A percentile compares a stretch with the other conserved stretches of the same genome.
Conservation (phyloP, 2,113 vertebrate genomes). For the Epinephelus fuscoguttatus region DNA sequence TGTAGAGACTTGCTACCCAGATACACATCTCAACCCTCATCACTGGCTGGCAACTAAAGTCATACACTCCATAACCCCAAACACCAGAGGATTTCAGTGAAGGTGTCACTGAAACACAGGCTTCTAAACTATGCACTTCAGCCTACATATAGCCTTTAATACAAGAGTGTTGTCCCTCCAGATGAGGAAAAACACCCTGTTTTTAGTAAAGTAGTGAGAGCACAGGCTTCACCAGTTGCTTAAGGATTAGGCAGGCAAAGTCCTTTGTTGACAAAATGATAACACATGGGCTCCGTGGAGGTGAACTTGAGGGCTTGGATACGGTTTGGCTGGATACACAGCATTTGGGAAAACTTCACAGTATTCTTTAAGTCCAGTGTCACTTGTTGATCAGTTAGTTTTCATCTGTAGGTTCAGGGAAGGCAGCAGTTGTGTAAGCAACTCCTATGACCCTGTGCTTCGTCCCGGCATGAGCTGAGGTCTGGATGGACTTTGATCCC, state of each 20-base stretch:
- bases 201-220: background rate
- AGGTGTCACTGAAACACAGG: background rate
- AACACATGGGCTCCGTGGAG: background rate
- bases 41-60: constrained; percentile 25
- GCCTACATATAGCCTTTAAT: background rate
- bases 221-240: background rate
- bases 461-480: constrained; percentile 12
- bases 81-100: constrained; percentile 14
- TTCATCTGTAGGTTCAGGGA: constrained; percentile 11
- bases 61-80: constrained; percentile 39
- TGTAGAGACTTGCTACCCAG: constrained; percentile 79
- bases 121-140: background rate
- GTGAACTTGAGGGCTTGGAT: background rate
- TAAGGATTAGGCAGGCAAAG: constrained; percentile 13
- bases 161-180: background rate
- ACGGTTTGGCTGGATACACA: background rate
- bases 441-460: constrained; percentile 29
- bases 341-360: background rate
- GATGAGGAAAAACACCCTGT: background rate
- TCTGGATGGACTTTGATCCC: constrained; percentile 62
- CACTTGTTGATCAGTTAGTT: constrained; percentile 53
- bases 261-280: constrained; percentile 17
- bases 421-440: constrained; percentile 50
- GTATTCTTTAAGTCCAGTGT: constrained; percentile 8
- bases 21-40: constrained; percentile 64